A percentile compares a stretch with the other conserved stretches of the same genome.
These are phyloP conservation scores for Micrastur ruficollis DNA, from an alignment of 2,797 vertebrate genomes.

Conservation along the genomic window DNA sequence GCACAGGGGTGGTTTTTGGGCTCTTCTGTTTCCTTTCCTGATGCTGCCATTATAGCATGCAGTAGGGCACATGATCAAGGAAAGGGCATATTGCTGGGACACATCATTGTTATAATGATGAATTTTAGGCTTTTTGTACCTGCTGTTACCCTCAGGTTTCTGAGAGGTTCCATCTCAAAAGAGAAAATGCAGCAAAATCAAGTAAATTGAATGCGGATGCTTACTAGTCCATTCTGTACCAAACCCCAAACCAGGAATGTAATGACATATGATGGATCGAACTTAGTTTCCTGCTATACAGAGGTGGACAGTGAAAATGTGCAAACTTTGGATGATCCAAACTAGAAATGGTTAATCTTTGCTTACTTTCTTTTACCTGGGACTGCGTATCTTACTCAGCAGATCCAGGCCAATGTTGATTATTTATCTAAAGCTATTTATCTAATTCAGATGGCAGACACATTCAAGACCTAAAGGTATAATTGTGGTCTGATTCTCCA, in stretches of 20 bases:
- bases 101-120: background rate
- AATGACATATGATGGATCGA: background rate
- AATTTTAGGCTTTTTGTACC: background rate
- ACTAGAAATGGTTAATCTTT: background rate
- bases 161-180: background rate
- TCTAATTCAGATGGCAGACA: background rate
- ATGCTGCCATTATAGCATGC: background rate
- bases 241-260: background rate
- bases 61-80: background rate
- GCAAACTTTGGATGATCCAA: background rate
- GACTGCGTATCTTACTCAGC: background rate
- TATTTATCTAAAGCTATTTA: background rate
- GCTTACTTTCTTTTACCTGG: background rate
- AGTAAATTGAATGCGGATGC: background rate
- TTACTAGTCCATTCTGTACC: background rate
- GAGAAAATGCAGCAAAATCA: background rate
- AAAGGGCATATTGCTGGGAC: background rate
- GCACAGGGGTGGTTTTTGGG: background rate
- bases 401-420: fast-evolving
- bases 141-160: background rate
- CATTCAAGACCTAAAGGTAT: background rate
- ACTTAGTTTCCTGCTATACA: background rate
- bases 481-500: background rate
- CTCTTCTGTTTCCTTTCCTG: background rate
- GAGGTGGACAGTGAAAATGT: background rate